Base-by-base conservation (phyloP, 2,888 invertebrate genomes). In the Lamellibrachia columna region DNA sequence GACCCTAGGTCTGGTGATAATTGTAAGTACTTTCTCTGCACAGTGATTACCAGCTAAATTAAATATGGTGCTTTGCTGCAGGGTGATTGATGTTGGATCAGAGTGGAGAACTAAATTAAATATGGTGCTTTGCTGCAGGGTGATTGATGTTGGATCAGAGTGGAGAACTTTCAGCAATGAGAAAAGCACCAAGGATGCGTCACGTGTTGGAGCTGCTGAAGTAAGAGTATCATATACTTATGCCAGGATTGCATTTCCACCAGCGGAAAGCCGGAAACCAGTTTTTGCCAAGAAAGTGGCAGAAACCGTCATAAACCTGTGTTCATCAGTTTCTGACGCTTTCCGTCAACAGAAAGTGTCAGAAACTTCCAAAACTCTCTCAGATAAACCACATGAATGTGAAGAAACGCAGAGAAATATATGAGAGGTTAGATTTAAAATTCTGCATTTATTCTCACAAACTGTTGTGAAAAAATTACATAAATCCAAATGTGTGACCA, bases 141-240 rank as follows among this genome's bases (percentile, higher is more conserved):
- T 99, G 0, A 99, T 99, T 94, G 99, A 99, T 97, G 99, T 99
- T n/a, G 99, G 99, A 75, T 99, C 99, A 4, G 99, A 99, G 97
- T 99, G 99, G 99, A 97, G 99, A 96, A 99, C 99, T 93, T 99
- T 99, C 97, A 99, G 99, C 96, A 99, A 99, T 96, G 99, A 99
- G 96, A 99, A 99, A 96, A 98, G 98, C 92, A 98, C 98, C 9
- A 98, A 98, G 0, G 99, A 99, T 97, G 99, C 99, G 6, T 99
- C 99, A 97, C 99, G 99, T 98, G 99, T 99, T 94, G 99, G 99
- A 97, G 99, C 99, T 0, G 99, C 99, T 0, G 99, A 99, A 95
- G 96, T 96, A 28, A 55, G 55, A 55, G 55, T 55, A 55, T 55
- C 22, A 22, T 75, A 22, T 75, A 15, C 15, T n/a, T 22, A 40